Conservation (phyloP, 2,797 vertebrate species). For the Acomys russatus region DNA sequence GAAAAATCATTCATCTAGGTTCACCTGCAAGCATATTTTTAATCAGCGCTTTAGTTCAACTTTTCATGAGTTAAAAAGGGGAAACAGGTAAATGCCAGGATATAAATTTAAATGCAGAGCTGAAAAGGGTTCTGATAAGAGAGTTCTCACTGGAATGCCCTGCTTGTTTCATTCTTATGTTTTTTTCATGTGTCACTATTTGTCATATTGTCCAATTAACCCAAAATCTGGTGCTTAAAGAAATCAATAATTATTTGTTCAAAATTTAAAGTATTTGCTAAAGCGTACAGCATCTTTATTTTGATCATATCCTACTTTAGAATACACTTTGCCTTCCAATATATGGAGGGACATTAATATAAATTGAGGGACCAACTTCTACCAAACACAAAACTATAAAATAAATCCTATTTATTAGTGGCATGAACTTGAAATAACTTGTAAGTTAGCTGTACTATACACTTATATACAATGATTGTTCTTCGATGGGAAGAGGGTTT, state of each 20-base stretch:
- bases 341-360: conserved; percentile 21
- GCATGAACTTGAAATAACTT: conserved; percentile 23
- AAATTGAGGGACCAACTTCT: background rate
- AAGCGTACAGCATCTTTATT: conserved; percentile 3
- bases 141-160: conserved; percentile 8
- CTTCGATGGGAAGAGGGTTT: conserved; percentile 51
- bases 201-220: conserved; percentile 27
- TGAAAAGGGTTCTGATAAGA: conserved; percentile 36
- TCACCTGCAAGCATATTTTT: conserved; percentile 47
- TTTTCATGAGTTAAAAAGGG: background rate
- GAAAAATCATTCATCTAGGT: background rate
- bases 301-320: conserved; percentile 20
- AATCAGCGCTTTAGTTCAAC: conserved; percentile 44
- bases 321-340: background rate
- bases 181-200: conserved; percentile 30
- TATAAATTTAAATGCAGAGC: conserved; percentile 21
- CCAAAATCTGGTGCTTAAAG: conserved; percentile 2
- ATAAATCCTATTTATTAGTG: conserved; percentile 5
- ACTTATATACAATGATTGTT: conserved; percentile 9
- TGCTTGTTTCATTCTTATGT: background rate
- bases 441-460: background rate
- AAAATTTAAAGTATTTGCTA: conserved; percentile 38
- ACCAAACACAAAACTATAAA: conserved; percentile 23
- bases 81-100: background rate
- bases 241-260: conserved; percentile 22